Conservation (phyloP, 1,140 invertebrate genomes). For the Parapsyche elsis region DNA sequence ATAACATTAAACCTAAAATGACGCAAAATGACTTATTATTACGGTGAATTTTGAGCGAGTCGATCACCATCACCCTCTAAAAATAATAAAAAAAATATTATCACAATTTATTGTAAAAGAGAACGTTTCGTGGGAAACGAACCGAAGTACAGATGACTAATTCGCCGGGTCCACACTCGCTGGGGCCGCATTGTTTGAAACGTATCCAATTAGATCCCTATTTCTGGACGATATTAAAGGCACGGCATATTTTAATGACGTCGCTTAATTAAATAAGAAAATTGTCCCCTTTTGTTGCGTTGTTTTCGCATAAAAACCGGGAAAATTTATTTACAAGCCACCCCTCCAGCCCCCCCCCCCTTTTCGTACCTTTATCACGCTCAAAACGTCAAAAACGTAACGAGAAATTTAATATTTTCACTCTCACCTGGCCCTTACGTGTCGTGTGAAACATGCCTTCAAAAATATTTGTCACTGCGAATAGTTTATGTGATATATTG, state of each 20-base stretch:
- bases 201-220: constrained; percentile 28
- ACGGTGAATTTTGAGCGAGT: background rate
- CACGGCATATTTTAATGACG: constrained; percentile 41
- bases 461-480: background rate
- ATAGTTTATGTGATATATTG: background rate
- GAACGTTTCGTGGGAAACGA: background rate
- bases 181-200: constrained; percentile 23
- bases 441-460: background rate
- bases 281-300: constrained; percentile 7
- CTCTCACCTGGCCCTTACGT: constrained; percentile 12
- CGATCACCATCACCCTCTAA: too few species aligned
- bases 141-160: background rate
- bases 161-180: background rate
- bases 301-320: constrained; percentile 31
- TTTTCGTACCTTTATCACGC: constrained; percentile 23
- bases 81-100: background rate
- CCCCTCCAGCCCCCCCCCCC: too few species aligned
- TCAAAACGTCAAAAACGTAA: constrained; percentile 13
- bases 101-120: too few species aligned
- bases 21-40: constrained; percentile 13
- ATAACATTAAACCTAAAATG: constrained; percentile 10
- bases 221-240: constrained; percentile 25
- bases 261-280: constrained; percentile 40
- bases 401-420: constrained; percentile 43
- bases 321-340: constrained; percentile 30